These are phyloP conservation scores for Oxyura jamaicensis DNA, from an alignment of 2,113 vertebrate species.

Conservation along the genomic window DNA sequence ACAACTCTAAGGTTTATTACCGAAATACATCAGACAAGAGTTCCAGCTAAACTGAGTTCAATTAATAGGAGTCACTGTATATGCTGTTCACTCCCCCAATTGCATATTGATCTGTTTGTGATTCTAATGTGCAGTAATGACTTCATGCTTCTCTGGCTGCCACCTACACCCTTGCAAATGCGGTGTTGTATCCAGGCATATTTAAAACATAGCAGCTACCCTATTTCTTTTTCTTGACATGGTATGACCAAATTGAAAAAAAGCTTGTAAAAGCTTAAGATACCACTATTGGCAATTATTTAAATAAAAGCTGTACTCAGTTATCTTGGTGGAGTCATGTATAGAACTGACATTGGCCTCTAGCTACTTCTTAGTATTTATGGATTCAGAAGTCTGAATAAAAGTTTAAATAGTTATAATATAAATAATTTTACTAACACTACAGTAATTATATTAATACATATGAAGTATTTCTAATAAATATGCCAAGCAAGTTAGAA, in stretches of 20 bases:
- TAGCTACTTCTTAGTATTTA: background rate
- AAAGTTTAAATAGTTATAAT: background rate
- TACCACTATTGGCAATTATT: background rate
- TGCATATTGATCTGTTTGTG: background rate
- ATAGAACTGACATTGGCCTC: background rate
- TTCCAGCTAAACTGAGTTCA: background rate
- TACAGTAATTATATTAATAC: background rate
- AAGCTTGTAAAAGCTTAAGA: background rate
- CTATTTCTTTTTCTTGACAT: background rate
- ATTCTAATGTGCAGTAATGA: background rate
- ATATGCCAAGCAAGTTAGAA: background rate
- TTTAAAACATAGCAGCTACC: background rate
- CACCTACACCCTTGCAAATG: background rate
- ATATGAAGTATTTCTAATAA: background rate
- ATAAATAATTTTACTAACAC: background rate
- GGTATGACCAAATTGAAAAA: background rate
- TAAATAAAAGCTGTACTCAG: background rate
- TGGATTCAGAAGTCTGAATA: background rate
- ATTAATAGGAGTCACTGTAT: background rate
- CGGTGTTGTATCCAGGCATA: background rate
- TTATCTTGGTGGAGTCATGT: background rate
- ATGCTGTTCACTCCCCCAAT: background rate
- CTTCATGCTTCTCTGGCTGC: background rate
- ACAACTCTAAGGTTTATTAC: fast-evolving
- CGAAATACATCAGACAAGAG: fast-evolving